Base-by-base conservation (phyloP, 2,113 vertebrate genomes). In the Ondatra zibethicus region DNA sequence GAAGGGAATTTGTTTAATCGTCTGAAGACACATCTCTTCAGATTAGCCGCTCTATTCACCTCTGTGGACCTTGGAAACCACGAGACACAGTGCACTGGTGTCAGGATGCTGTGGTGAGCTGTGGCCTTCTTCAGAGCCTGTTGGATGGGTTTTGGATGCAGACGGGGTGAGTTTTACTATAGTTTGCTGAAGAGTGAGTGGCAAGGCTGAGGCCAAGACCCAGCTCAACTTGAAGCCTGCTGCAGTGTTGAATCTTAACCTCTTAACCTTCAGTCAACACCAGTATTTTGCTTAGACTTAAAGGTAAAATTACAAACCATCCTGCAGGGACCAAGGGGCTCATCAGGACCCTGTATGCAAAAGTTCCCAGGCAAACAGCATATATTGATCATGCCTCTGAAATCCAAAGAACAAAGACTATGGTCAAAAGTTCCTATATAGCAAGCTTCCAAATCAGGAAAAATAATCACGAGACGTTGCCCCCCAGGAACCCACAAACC, bases 401-500 rank as follows among this genome's bases (percentile, higher is more conserved):
- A 87, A 72, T 29, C 47, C 52, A 72, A 91, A 91, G 68, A 63
- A 75, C 94, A 65, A 21, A 88, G n/a, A 96, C 50, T 2, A 5
- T 4, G 2, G 14, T 21, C 58, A 33, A 33, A 45, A 13, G 3
- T 25, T 77, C 33, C 50, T 31, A 0, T 33, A 1, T 0, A 82
- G 36, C 36, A 95, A 95, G 63, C 31, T 61, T 16, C 39, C 58
- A 29, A 68, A 77, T n/a, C 42, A 55, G 85, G 82, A 36, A 76
- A 85, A 61, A 77, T 10, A 84, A 31, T 11, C 29, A 29, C 0
- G 23, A 39, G 84, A 66, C 8, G 9, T 31, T 8, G 9, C 0
- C 13, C 33, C 5, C 0, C 33, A 2, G 21, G 3, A 4, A 7
- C 13, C 8, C 2, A 36, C 0, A 13, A 42, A 81, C 0, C 27